phyloP scores from a whole-genome alignment of 2,113 vertebrate species.

The Cololabis saira region DNA sequence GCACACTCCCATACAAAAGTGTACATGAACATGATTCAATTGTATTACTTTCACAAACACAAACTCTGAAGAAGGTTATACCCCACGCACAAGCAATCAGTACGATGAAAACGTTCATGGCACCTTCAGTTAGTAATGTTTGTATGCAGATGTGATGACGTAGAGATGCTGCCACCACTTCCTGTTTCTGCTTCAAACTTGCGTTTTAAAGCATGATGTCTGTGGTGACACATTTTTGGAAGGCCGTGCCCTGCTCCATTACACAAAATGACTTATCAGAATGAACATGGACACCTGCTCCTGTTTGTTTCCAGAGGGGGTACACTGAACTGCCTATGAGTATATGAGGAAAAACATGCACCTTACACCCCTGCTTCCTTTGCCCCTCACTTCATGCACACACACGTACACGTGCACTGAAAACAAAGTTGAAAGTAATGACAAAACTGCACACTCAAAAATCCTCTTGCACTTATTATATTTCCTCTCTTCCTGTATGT shows the following conservation, averaged over 20 bases:
- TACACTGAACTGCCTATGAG: constrained; percentile 28
- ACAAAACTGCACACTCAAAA: constrained; percentile 36
- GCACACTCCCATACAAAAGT: constrained; percentile 35
- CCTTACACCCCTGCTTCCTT: constrained; percentile 21
- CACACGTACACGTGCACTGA: constrained; percentile 16
- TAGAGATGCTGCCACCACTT: constrained; percentile 55
- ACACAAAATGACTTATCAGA: constrained; percentile 48
- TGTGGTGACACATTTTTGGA: constrained; percentile 68
- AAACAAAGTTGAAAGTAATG: constrained; percentile 29
- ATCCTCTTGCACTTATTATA: constrained; percentile 45
- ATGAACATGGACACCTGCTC: constrained; percentile 23
- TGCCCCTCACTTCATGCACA: neutral
- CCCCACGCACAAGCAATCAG: no score
- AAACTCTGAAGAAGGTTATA: no score
- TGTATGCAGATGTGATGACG: constrained; percentile 1
- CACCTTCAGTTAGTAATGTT: neutral
- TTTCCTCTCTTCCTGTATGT: constrained; percentile 47
- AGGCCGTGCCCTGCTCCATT: constrained; percentile 66
- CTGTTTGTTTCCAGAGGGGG: constrained; percentile 37
- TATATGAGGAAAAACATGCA: constrained; percentile 25
- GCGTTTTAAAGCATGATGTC: constrained; percentile 41
- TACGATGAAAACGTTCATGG: neutral
- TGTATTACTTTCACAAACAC: no score
- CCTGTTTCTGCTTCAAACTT: constrained; percentile 35
- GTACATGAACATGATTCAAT: constrained; percentile 14